phyloP scores from a whole-genome alignment of 2,113 vertebrate species.

The Ameiurus melas region DNA sequence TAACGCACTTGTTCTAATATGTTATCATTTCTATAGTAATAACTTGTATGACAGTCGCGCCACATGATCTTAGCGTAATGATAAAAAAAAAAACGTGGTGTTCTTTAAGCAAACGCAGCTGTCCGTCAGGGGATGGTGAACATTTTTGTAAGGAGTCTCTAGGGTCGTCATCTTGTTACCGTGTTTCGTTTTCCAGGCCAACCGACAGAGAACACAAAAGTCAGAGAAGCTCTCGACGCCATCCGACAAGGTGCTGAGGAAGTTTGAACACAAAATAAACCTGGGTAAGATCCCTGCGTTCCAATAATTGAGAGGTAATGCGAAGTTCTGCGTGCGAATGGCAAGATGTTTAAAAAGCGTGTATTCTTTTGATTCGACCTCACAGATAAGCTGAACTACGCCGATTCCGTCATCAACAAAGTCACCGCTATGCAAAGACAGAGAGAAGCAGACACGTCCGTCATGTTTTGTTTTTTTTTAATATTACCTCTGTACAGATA shows the following conservation, averaged over 20 bases:
- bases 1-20: background rate
- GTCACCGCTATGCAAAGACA: constrained; percentile 71
- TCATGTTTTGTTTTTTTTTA: background rate
- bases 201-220: constrained; percentile 57
- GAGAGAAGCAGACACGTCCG: constrained; percentile 69
- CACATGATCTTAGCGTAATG: background rate
- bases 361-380: constrained; percentile 1
- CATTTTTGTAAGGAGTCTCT: no score
- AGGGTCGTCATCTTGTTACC: background rate
- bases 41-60: background rate
- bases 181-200: constrained; percentile 40
- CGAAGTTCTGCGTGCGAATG: background rate
- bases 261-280: constrained; percentile 76
- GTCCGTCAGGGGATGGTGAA: background rate
- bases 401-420: constrained; percentile 72
- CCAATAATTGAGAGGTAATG: background rate
- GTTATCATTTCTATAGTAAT: background rate
- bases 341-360: background rate
- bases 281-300: constrained; percentile 59
- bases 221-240: constrained; percentile 57
- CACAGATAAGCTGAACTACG: constrained; percentile 69
- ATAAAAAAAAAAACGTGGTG: background rate
- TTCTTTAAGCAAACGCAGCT: background rate
- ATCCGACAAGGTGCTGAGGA: constrained; percentile 71
- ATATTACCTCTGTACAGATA: background rate